Evolutionary conservation across 2,113 vertebrate genomes (phyloP), one percentile per base, ranked within the genome.

Genomic region (Xyliphius kryptos): DNA sequence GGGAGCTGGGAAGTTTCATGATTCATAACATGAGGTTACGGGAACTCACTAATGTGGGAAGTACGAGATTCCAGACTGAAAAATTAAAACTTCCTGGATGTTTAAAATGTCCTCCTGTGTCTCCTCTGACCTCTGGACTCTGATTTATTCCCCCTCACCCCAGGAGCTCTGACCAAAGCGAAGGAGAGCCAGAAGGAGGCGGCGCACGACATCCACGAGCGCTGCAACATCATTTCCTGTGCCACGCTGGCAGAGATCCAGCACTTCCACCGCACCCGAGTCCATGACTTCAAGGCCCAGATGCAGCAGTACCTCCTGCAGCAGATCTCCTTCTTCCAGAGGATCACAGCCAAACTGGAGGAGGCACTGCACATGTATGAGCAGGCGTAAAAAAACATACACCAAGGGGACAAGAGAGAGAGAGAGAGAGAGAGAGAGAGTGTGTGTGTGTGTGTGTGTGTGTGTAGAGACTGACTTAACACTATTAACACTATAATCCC

Each of bases 161-260:
- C 78, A 98, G 95, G 95, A 71, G 95, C 95, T 10, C 88, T 98
- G 76, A 95, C 93, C 76, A 98, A 98, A 86, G 95, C 97, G 51
- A 95, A 92, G 82, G 95, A 98, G 80, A 95, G 92, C 77, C 91
- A 73, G 62, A 66, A 72, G 40, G 70, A 72, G 40, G 90, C 92
- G 46, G 93, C 94, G 37, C 92, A 88, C 13, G 89, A 88, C 60
- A 90, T 98, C 73, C 89, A 90, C 17, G 88, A 96, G 70, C 94
- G 94, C 69, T 98, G 95, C 85, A 98, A 98, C 87, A 95, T 96
- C 72, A 97, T 98, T 71, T 97, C 95, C 68, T 97, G 93, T 41
- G 94, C 94, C 13, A 98, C 94, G 8, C 81, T 98, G 21, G 94
- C 96, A 1, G 96, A 98, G 88, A 95, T 98, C 70, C 94, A 98